Evolutionary conservation across 2,888 invertebrate genomes (phyloP), one percentile per base, ranked within the genome.

Genomic region (Taphrorychus bicolor): DNA sequence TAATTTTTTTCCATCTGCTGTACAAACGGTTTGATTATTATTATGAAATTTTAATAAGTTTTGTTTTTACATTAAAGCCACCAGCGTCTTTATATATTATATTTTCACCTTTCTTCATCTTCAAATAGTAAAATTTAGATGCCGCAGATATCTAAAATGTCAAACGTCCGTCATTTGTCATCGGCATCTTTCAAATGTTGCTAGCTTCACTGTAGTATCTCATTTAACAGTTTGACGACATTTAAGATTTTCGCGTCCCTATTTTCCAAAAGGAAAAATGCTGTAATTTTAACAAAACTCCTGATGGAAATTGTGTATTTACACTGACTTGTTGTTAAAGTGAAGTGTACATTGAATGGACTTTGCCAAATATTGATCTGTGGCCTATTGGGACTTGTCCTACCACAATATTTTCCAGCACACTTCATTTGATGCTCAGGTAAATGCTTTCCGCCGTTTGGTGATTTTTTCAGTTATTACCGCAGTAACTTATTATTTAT

Each of bases 201-300:
- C 69, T 53, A 73, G 70, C 73, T 73, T 73, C 73, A 66, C 21
- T 32, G 14, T n/a, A n/a, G n/a, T 16, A 23, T 22, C 23, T 18
- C 17, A 53, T 52, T 64, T 71, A 68, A 54, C 70, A 32, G 58
- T 58, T 64, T 64, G 66, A 51, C 66, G 60, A 66, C 56, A 23
- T 66, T 66, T 32, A 40, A 61, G 70, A 73, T 72, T 72, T 74
- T 73, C 73, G 77, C 77, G 77, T 77, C 77, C 74, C 72, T 75
- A 64, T 72, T 73, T 67, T 17, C 5, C 32, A 9, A 48, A 24
- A 56, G 41, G n/a, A 42, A 45, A 59, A 59, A 67, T 62, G 67
- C 32, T 61, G 5, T 53, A 42, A 57, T 66, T 61, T 59, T 66
- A 49, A 56, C 18, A 66, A 60, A 54, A 54, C 49, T 19, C 18